phyloP scores from a whole-genome alignment of 2,888 invertebrate species.

The Cosmorhoe ocellata region DNA sequence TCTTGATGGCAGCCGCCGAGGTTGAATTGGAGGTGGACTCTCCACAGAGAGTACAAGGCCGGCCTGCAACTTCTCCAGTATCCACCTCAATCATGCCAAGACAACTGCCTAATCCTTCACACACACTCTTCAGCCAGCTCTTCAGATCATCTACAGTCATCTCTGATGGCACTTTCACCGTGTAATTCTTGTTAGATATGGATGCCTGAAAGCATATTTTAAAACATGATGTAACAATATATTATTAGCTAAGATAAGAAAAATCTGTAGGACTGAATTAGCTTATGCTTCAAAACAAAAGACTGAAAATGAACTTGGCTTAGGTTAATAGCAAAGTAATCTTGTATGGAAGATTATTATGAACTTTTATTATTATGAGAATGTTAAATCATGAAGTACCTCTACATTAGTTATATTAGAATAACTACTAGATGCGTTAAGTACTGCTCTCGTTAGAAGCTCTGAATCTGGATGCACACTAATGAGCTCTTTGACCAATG shows the following conservation, averaged over 20 bases:
- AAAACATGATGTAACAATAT: background rate
- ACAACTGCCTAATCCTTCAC: constrained; percentile 80
- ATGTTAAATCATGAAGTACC: constrained; percentile 49
- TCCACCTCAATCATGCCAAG: constrained; percentile 80
- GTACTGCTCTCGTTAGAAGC: constrained; percentile 75
- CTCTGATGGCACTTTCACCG: constrained; percentile 82
- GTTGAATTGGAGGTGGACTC: constrained; percentile 66
- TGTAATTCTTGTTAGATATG: constrained; percentile 70
- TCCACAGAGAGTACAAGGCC: constrained; percentile 70
- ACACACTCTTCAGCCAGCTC: constrained; percentile 76
- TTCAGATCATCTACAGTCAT: constrained; percentile 71
- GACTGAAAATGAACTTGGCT: too few relatives aligned
- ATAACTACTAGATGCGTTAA: constrained; percentile 79
- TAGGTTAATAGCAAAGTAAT: too few relatives aligned
- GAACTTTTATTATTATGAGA: too few relatives aligned
- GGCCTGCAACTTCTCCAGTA: constrained; percentile 65
- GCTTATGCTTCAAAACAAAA: too few relatives aligned
- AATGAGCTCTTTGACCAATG: constrained; percentile 69
- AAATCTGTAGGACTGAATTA: too few relatives aligned
- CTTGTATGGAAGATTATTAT: too few relatives aligned
- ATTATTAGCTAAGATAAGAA: too few relatives aligned
- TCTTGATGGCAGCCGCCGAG: constrained; percentile 57
- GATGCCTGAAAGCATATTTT: constrained; percentile 55
- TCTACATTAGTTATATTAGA: constrained; percentile 70
- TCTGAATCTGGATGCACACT: constrained; percentile 78